Percentiles rank a stretch among this genome's conserved stretches.
These are phyloP conservation scores for Malurus leucopterus DNA, from an alignment of 2,797 vertebrate species.

Conservation along the genomic window DNA sequence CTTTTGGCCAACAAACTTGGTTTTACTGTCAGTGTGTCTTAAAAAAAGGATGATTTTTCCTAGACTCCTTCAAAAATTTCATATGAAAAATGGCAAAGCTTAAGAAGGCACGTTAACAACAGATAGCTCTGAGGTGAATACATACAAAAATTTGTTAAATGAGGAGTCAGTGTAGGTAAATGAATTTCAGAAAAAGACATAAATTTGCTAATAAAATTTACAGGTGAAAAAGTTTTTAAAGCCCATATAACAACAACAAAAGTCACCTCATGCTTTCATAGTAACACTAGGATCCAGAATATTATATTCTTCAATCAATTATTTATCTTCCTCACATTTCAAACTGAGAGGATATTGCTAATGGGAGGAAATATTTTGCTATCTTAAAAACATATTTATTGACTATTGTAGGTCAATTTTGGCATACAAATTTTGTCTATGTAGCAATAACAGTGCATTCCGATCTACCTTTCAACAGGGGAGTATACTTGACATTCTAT, in stretches of 20 bases:
- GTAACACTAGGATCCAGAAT: background rate
- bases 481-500: background rate
- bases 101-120: background rate
- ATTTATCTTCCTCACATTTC: background rate
- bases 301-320: background rate
- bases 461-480: background rate
- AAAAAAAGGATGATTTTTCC: background rate
- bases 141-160: background rate
- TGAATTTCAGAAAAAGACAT: background rate
- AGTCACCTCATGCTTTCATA: background rate
- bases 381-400: constrained; percentile 3
- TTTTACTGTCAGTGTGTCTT: background rate
- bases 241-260: background rate
- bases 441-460: background rate
- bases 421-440: background rate
- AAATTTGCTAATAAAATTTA: background rate
- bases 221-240: background rate
- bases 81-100: background rate
- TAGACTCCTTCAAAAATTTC: background rate
- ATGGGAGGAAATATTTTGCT: background rate
- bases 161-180: background rate
- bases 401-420: background rate
- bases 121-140: background rate
- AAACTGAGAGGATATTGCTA: background rate
- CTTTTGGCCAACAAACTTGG: background rate